Conservation (phyloP, 2,797 vertebrate genomes). For the Pampus argenteus region DNA sequence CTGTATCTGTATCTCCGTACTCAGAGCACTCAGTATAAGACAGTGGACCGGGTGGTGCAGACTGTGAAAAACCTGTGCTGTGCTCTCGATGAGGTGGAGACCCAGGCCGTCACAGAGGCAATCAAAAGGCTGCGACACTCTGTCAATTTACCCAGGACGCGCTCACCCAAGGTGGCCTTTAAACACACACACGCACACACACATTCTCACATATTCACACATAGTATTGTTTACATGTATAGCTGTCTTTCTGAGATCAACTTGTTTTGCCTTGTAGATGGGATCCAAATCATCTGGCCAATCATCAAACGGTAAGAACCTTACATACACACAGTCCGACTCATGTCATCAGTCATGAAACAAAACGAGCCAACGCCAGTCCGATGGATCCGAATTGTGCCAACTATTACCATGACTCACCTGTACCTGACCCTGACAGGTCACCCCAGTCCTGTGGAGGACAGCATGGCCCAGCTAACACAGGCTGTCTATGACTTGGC, state of each 20-base stretch:
- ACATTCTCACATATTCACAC: background rate
- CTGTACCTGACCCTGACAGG: conserved; percentile 73
- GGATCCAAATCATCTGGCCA: conserved; percentile 81
- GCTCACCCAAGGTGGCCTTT: conserved; percentile 87
- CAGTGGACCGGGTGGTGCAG: conserved; percentile 91
- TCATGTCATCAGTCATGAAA: too few species aligned
- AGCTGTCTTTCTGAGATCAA: conserved; percentile 11
- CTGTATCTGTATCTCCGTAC: conserved; percentile 11
- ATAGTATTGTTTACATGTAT: background rate
- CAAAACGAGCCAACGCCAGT: too few species aligned
- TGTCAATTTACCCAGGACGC: conserved; percentile 89
- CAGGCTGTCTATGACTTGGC: conserved; percentile 90
- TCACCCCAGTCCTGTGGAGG: conserved; percentile 85
- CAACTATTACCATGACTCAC: background rate
- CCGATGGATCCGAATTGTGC: too few species aligned
- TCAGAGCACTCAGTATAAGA: conserved; percentile 90
- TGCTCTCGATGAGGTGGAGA: conserved; percentile 94
- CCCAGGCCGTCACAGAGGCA: conserved; percentile 88
- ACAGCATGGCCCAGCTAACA: conserved; percentile 87
- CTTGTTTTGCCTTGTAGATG: conserved; percentile 75
- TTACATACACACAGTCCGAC: background rate
- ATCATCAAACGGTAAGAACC: conserved; percentile 81
- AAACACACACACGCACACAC: background rate
- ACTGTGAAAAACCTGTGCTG: conserved; percentile 93
- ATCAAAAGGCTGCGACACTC: conserved; percentile 91